phyloP scores from a whole-genome alignment of 2,888 invertebrate species.

The Apamea epomidion region DNA sequence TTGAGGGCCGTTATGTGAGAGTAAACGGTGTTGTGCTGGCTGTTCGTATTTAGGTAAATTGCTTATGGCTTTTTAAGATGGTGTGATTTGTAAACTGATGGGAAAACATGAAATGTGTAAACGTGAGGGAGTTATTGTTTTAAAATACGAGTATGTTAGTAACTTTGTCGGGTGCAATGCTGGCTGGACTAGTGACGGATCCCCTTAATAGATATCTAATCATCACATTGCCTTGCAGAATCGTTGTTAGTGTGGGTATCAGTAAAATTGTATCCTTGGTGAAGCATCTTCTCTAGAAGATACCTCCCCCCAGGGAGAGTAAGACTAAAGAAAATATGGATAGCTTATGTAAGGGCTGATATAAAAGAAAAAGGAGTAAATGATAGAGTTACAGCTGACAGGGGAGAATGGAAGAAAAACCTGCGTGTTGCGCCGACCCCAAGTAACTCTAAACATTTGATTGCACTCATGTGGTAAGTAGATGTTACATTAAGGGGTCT shows the following conservation, averaged over 20 bases:
- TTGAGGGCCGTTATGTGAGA: slow-evolving; percentile 31
- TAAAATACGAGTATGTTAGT: neutral
- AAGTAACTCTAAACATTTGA: neutral
- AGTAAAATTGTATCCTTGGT: neutral
- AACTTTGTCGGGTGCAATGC: neutral
- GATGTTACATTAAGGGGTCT: neutral
- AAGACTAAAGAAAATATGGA: neutral
- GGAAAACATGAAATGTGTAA: neutral
- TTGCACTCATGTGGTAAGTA: neutral
- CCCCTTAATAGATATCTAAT: neutral
- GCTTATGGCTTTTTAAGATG: slow-evolving; percentile 38
- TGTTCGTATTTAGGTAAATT: slow-evolving; percentile 36
- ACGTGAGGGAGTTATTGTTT: neutral
- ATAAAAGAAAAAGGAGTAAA: neutral
- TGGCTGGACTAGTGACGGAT: too few relatives aligned
- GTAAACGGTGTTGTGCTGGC: slow-evolving; percentile 18
- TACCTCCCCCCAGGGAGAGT: neutral
- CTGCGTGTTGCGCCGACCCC: neutral
- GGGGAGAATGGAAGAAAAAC: neutral
- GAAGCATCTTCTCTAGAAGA: neutral
- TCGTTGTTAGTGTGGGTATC: neutral
- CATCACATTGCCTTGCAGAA: neutral
- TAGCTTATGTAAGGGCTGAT: neutral
- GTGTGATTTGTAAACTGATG: slow-evolving; percentile 19
- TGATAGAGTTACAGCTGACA: neutral